phyloP scores from a whole-genome alignment of 1,140 invertebrate species.

The Drosophila erecta region DNA sequence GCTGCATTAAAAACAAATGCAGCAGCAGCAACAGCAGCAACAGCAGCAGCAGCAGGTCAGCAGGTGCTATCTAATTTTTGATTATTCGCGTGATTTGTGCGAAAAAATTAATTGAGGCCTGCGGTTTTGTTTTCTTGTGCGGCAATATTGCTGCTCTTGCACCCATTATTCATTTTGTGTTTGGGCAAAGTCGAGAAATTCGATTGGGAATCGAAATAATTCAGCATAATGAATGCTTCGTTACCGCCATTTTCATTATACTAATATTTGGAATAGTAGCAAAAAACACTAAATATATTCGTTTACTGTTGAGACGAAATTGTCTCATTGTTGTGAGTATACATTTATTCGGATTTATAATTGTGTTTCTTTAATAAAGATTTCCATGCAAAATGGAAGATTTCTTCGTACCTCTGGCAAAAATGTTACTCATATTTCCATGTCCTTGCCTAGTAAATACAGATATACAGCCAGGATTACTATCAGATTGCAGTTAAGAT shows the following conservation, averaged over 20 bases:
- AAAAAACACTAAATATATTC: not conserved
- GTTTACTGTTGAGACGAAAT: too few relatives aligned
- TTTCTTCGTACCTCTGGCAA: too few relatives aligned
- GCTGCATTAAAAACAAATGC: conserved; percentile 19
- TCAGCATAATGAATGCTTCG: conserved; percentile 32
- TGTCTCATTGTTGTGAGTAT: too few relatives aligned
- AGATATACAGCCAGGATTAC: too few relatives aligned
- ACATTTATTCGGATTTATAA: too few relatives aligned
- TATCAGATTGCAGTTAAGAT: too few relatives aligned
- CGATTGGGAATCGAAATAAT: conserved; percentile 44
- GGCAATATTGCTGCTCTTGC: not conserved
- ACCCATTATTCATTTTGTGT: conserved; percentile 32
- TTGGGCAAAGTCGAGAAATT: conserved; percentile 10
- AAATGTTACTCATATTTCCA: too few relatives aligned
- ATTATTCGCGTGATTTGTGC: conserved; percentile 76
- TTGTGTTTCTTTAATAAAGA: too few relatives aligned
- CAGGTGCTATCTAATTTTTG: conserved; percentile 73
- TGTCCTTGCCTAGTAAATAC: too few relatives aligned
- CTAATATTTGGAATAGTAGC: conserved; percentile 9
- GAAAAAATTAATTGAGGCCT: conserved; percentile 70
- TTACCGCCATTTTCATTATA: conserved; percentile 1
- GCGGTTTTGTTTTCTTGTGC: conserved; percentile 43
- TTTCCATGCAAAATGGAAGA: too few relatives aligned
- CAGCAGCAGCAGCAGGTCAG: conserved; percentile 7
- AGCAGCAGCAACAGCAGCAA: conserved; percentile 6